Evolutionary conservation across 2,797 vertebrate genomes (phyloP), one percentile per base, ranked within the genome.

Genomic region (Erpetoichthys calabaricus): DNA sequence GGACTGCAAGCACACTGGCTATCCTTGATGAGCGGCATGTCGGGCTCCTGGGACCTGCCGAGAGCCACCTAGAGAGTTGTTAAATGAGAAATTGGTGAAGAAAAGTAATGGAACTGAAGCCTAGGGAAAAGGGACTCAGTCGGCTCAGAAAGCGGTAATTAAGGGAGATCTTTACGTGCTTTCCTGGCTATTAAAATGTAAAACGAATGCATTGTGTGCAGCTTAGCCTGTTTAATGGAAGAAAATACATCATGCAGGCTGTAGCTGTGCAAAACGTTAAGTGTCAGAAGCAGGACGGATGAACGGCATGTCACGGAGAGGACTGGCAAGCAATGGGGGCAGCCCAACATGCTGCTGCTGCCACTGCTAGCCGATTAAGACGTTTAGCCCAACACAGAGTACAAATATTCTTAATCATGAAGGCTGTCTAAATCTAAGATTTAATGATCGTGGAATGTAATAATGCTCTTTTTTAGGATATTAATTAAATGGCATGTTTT

Each of bases 41-140:
- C 59, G 66, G 80, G 72, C 80, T 81, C 80, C 70, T 70, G 77
- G 75, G 81, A 81, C 73, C 68, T 64, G 43, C 68, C 71, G 70
- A 45, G 56, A 69, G 72, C 75, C 75, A 75, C 79, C 74, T 72
- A 70, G 79, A 84, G 80, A 82, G 75, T 78, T 81, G 82, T 81
- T 81, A 76, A 60, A 80, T 80, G 80, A 82, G 80, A 85, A 87
- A 82, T 81, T 68, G 75, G 79, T 68, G 77, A 82, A 76, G 75
- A 80, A 83, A 82, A 78, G 75, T 76, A 82, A 84, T 79, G 75
- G 76, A 75, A 78, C 74, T 75, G 71, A 80, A 80, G 81, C 70
- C 74, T 77, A 72, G 74, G 79, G 73, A 77, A 79, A 80, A 73
- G 79, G 69, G 76, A 25, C 25, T 76, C 72, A 45, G 68, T 79